phyloP scores from a whole-genome alignment of 2,797 vertebrate species.

The Artibeus jamaicensis region DNA sequence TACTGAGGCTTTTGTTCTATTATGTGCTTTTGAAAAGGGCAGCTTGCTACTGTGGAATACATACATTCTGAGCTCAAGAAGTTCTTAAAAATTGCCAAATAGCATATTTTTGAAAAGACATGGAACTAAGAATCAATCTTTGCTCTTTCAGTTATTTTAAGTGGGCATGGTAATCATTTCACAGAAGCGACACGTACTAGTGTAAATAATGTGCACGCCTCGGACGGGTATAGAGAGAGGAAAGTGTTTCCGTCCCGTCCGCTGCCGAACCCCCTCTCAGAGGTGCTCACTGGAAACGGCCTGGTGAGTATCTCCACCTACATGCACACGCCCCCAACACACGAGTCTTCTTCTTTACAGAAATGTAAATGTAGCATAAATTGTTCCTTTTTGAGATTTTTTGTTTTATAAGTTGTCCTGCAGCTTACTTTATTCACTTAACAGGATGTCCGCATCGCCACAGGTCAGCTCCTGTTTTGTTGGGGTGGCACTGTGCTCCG shows the following conservation, averaged over 20 bases:
- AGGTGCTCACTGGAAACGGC: background rate
- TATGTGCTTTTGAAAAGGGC: background rate
- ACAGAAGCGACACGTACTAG: background rate
- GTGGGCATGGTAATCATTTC: background rate
- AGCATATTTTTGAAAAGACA: background rate
- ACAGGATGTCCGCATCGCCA: background rate
- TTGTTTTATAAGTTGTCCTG: background rate
- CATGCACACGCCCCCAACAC: accelerated
- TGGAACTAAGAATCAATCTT: background rate
- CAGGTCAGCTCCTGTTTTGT: constrained; percentile 20
- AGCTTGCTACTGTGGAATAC: background rate
- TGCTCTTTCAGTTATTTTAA: background rate
- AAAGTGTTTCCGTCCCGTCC: background rate
- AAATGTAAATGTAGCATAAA: background rate
- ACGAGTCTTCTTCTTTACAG: background rate
- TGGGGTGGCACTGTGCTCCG: background rate
- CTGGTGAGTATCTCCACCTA: background rate
- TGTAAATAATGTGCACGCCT: background rate
- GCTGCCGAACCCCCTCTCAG: background rate
- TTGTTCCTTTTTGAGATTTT: background rate
- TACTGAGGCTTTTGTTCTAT: background rate
- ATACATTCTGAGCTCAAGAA: background rate
- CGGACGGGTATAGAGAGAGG: background rate
- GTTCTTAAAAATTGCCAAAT: background rate
- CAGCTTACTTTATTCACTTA: background rate